Evolutionary conservation across 2,113 vertebrate genomes (phyloP).

Genomic region (Gymnocephalus cernua): DNA sequence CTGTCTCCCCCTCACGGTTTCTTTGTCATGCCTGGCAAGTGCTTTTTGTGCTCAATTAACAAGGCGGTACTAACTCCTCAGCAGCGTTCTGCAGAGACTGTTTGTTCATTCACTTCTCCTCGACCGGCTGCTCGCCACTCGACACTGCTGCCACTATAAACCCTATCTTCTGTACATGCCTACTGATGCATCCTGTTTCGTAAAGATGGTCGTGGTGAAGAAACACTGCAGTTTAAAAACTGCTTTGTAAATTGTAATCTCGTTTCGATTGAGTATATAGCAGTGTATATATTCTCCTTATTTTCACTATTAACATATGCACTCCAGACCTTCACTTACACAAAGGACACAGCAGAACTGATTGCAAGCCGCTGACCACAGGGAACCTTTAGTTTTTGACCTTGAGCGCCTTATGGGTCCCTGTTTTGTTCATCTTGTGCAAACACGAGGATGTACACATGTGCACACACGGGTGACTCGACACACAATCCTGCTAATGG

Average conservation of each 20-base stretch:
- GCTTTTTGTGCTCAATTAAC: slow-evolving; percentile 54
- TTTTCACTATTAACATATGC: not conserved
- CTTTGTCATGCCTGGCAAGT: slow-evolving; percentile 34
- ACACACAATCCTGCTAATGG: not conserved
- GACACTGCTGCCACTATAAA: not conserved
- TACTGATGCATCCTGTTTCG: not conserved
- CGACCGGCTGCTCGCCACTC: not conserved
- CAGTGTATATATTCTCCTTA: not conserved
- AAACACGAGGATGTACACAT: not conserved
- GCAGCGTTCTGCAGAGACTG: slow-evolving; percentile 1
- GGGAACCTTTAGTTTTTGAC: not conserved
- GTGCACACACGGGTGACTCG: not conserved
- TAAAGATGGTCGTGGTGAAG: not conserved
- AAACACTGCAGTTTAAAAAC: not conserved
- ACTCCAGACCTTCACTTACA: not conserved
- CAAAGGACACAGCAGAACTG: not conserved
- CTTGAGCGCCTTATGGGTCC: not conserved
- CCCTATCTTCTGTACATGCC: not conserved
- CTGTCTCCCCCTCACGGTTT: slow-evolving; percentile 1
- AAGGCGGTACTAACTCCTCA: not conserved
- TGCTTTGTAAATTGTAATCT: not conserved
- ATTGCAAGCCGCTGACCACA: not conserved
- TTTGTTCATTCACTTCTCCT: slow-evolving; percentile 16
- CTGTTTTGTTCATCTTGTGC: not conserved
- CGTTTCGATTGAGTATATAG: no score